These are phyloP conservation scores for Irena cyanogastra DNA, from an alignment of 2,113 vertebrate species.

Conservation along the genomic window DNA sequence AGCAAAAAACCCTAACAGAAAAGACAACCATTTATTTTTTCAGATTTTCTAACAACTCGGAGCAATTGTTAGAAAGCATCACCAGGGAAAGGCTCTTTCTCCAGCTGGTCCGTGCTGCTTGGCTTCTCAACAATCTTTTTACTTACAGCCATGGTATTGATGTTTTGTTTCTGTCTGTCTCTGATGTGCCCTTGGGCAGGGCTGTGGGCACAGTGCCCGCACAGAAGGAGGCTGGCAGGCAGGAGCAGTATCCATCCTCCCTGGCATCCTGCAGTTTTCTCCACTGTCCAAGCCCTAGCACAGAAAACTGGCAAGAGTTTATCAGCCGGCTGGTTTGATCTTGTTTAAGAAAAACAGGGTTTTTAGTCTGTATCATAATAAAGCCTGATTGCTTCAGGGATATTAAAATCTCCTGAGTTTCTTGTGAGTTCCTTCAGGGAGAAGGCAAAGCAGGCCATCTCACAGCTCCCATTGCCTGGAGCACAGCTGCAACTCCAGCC, in stretches of 20 bases:
- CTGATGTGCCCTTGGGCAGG: neutral
- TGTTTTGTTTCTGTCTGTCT: neutral
- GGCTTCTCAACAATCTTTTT: neutral
- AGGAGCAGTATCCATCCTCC: neutral
- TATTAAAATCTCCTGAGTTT: neutral
- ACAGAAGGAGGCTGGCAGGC: neutral
- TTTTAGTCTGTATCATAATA: neutral
- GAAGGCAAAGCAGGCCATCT: neutral
- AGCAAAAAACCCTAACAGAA: neutral
- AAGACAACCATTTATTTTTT: neutral
- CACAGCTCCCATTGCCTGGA: neutral
- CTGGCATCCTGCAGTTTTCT: neutral
- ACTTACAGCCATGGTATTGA: fast-evolving
- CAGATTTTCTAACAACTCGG: fast-evolving
- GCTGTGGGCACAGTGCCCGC: neutral
- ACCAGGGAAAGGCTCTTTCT: neutral
- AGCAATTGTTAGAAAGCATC: neutral
- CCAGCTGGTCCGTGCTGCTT: fast-evolving
- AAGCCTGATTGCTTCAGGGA: neutral
- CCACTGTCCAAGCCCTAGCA: neutral
- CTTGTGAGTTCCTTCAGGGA: neutral
- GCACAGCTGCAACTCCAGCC: neutral
- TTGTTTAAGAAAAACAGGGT: neutral
- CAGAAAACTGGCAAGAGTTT: neutral
- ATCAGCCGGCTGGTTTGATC: neutral